These are phyloP conservation scores for Piliocolobus tephrosceles DNA, from an alignment of 2,113 vertebrate genomes.

Conservation along the genomic window DNA sequence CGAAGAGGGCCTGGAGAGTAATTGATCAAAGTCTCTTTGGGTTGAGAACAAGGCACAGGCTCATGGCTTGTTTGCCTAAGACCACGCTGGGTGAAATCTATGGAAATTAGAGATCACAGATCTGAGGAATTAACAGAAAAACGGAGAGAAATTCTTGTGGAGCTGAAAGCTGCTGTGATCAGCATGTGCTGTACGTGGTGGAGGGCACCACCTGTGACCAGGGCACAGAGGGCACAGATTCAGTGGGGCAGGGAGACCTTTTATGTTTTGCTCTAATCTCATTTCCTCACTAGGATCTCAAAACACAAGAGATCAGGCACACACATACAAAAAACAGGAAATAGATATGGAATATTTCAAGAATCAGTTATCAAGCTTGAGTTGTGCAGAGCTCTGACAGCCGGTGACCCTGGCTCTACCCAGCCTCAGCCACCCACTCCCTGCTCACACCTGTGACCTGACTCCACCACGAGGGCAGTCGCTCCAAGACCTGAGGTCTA, in stretches of 20 bases:
- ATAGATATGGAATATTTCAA: neutral
- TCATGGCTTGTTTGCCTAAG: neutral
- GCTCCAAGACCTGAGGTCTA: neutral
- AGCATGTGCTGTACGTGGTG: too few species aligned
- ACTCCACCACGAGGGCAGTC: fast-evolving
- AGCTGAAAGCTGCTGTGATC: neutral
- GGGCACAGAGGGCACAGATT: neutral
- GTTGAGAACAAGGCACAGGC: neutral
- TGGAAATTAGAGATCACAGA: neutral
- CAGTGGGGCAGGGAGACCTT: neutral
- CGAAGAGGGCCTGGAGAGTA: neutral
- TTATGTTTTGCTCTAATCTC: neutral
- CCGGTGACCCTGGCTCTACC: fast-evolving
- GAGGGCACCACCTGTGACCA: too few species aligned
- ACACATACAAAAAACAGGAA: neutral
- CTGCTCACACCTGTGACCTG: neutral
- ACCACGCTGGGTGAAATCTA: neutral
- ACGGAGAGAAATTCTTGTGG: neutral
- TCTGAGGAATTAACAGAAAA: neutral
- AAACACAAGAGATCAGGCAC: neutral
- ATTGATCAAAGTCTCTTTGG: neutral
- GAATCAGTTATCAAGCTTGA: neutral
- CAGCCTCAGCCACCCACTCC: fast-evolving
- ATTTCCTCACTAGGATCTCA: neutral
- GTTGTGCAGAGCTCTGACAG: neutral